These are phyloP conservation scores for Procambarus virginalis DNA, from an alignment of 1,140 invertebrate species.

Conservation along the genomic window DNA sequence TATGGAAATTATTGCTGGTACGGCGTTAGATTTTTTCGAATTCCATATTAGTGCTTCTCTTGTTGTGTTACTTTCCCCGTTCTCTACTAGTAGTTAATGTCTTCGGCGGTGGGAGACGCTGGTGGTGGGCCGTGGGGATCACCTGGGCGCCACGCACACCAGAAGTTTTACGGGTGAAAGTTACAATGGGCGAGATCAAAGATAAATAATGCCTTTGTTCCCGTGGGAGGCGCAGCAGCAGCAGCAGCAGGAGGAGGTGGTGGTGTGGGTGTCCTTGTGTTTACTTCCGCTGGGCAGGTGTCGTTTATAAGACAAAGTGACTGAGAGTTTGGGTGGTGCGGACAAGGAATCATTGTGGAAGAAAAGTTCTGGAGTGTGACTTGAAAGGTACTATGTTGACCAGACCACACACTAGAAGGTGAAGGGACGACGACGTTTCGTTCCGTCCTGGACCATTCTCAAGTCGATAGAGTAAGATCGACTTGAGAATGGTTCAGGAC, in stretches of 20 bases:
- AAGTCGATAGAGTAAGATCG: too few relatives aligned
- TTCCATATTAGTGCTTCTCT: not conserved
- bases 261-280: not conserved
- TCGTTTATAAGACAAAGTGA: too few relatives aligned
- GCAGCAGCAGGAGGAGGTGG: not conserved
- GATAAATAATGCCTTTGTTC: slow-evolving; percentile 30
- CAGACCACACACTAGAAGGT: too few relatives aligned
- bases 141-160: not conserved
- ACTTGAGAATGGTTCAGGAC: too few relatives aligned
- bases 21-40: slow-evolving; percentile 1
- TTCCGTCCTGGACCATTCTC: too few relatives aligned
- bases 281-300: not conserved
- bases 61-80: not conserved
- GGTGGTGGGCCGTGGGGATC: not conserved
- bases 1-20: slow-evolving; percentile 2
- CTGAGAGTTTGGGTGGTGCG: too few relatives aligned
- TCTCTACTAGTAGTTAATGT: not conserved
- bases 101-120: not conserved
- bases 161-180: slow-evolving; percentile 18
- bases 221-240: too few relatives aligned
- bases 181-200: slow-evolving; percentile 38
- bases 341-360: too few relatives aligned
- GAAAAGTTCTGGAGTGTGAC: too few relatives aligned
- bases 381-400: too few relatives aligned
- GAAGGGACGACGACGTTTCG: too few relatives aligned